These are phyloP conservation scores for Drosophila melanogaster DNA, from an alignment of 1,140 invertebrate genomes.

Conservation along the genomic window DNA sequence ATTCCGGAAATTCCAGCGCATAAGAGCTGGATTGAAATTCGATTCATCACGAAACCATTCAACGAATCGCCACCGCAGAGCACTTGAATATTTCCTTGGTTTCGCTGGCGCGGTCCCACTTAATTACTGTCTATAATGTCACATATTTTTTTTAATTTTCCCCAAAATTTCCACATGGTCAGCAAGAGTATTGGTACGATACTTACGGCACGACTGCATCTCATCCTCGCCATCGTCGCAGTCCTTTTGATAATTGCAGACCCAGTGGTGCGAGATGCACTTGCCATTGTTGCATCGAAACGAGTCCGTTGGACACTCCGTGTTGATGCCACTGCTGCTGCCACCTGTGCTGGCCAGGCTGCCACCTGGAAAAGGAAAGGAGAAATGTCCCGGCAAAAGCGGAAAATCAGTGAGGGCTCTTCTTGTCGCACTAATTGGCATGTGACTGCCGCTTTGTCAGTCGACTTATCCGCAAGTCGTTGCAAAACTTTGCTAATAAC, in stretches of 20 bases:
- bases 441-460: conserved; percentile 35
- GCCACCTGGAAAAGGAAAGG: conserved; percentile 39
- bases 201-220: conserved; percentile 95
- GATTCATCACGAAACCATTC: conserved; percentile 11
- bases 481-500: conserved; percentile 28
- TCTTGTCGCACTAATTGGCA: conserved; percentile 31
- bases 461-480: conserved; percentile 46
- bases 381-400: background rate
- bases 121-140: conserved; percentile 29
- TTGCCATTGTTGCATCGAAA: conserved; percentile 93
- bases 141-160: conserved; percentile 21
- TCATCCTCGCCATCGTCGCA: conserved; percentile 96
- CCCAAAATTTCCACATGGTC: background rate
- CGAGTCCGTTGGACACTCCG: conserved; percentile 88
- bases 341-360: conserved; percentile 46
- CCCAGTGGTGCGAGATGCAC: conserved; percentile 92
- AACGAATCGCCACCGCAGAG: background rate
- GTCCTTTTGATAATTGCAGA: conserved; percentile 96
- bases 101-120: conserved; percentile 3
- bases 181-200: conserved; percentile 85
- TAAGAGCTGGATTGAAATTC: conserved; percentile 12
- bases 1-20: background rate
- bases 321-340: conserved; percentile 42
- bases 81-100: conserved; percentile 30
- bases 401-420: conserved; percentile 9